Conservation (phyloP, 2,888 invertebrate species). For the Apantesis nais region DNA sequence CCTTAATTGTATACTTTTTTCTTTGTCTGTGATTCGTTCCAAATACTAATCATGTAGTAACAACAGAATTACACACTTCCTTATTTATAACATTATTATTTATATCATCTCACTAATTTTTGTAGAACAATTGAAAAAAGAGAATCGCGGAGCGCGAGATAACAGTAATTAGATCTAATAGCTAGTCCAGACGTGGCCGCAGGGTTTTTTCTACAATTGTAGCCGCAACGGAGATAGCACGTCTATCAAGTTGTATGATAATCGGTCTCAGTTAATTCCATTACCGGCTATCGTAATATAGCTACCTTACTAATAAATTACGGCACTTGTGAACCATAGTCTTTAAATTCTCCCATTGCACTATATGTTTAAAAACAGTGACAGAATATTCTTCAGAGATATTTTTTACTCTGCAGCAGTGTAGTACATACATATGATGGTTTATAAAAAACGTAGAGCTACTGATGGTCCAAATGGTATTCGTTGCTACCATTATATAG, state of each 20-base stretch:
- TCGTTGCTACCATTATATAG: slow-evolving; percentile 63
- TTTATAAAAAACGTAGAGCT: slow-evolving; percentile 25
- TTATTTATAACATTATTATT: slow-evolving; percentile 42
- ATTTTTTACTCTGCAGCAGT: slow-evolving; percentile 7
- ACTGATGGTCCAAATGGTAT: slow-evolving; percentile 41
- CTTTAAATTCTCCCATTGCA: background rate
- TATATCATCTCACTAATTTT: slow-evolving; percentile 32
- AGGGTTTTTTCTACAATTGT: slow-evolving; percentile 59
- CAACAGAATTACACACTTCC: slow-evolving; percentile 14
- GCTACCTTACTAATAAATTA: slow-evolving; percentile 34
- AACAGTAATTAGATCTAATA: slow-evolving; percentile 67
- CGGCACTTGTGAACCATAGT: slow-evolving; percentile 23
- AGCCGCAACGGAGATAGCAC: slow-evolving; percentile 56
- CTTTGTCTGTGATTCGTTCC: no score
- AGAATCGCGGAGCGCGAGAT: slow-evolving; percentile 48
- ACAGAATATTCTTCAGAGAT: background rate
- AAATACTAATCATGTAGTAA: background rate
- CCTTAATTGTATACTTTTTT: no score
- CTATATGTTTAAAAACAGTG: background rate
- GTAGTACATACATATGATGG: background rate
- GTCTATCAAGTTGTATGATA: slow-evolving; percentile 69
- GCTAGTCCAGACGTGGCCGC: slow-evolving; percentile 51
- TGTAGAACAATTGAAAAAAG: slow-evolving; percentile 41
- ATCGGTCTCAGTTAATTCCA: slow-evolving; percentile 64
- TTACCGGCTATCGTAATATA: slow-evolving; percentile 54